Conservation (phyloP, 2,888 invertebrate species). For the Cerastis leucographa region DNA sequence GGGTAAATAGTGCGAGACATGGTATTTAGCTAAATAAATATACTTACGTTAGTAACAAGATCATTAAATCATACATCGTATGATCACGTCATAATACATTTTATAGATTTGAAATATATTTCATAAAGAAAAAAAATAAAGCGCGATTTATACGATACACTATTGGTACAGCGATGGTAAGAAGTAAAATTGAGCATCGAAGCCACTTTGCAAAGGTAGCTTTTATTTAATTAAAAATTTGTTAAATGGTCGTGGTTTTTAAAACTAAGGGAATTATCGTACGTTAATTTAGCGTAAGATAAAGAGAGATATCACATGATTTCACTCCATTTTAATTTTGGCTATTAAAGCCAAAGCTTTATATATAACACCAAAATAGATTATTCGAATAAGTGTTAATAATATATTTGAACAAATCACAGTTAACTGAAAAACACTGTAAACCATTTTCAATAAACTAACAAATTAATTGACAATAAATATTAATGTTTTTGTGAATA, state of each 20-base stretch:
- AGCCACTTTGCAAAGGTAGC: constrained; percentile 41
- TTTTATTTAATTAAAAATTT: constrained; percentile 1
- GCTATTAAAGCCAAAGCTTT: not conserved
- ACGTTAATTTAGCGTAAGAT: not conserved
- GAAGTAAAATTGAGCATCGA: constrained; percentile 4
- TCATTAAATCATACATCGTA: not conserved
- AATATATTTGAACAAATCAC: not conserved
- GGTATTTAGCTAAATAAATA: not conserved
- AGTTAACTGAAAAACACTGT: constrained; percentile 28
- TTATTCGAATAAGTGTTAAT: not conserved
- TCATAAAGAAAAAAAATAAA: not conserved
- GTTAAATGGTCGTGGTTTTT: not conserved
- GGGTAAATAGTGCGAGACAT: not conserved
- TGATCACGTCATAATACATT: not conserved
- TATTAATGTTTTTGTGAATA: constrained; percentile 62
- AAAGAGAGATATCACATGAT: constrained; percentile 1
- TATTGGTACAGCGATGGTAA: not conserved
- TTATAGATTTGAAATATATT: not conserved
- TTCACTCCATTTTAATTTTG: not conserved
- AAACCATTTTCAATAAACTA: constrained; percentile 62
- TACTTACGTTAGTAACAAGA: not conserved
- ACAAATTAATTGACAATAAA: constrained; percentile 76
- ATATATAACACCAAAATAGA: not conserved
- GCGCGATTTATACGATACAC: not conserved
- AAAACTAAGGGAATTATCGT: not conserved